A percentile compares a stretch with the other conserved stretches of the same genome.
Conservation (phyloP, 2,888 invertebrate genomes). For the Seira musarum region DNA sequence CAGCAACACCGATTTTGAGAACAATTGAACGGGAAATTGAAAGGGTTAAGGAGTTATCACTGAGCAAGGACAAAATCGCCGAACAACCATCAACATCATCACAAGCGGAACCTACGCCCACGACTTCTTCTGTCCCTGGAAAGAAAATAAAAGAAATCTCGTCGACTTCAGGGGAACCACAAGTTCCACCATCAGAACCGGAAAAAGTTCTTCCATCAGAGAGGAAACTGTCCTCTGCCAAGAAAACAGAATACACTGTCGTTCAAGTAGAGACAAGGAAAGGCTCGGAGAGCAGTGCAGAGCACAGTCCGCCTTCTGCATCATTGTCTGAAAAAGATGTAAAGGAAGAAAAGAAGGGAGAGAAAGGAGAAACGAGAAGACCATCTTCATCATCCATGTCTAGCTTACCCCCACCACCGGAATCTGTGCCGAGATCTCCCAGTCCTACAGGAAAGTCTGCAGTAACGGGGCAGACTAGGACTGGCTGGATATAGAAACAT, state of each 20-base stretch:
- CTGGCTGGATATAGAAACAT: conserved; percentile 64
- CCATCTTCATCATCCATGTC: conserved; percentile 7
- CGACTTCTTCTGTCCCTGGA: background rate
- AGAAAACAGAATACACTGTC: conserved; percentile 45
- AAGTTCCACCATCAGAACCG: background rate
- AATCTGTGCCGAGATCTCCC: conserved; percentile 31
- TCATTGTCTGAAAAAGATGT: background rate
- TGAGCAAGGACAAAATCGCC: background rate
- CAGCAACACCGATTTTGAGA: conserved; percentile 4
- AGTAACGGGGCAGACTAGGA: conserved; percentile 65
- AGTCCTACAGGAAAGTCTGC: conserved; percentile 62
- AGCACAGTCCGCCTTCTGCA: background rate
- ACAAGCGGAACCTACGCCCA: background rate
- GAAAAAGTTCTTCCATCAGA: background rate
- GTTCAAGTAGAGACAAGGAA: conserved; percentile 49
- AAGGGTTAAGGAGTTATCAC: background rate
- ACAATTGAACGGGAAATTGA: background rate
- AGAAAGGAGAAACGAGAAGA: background rate
- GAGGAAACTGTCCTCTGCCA: background rate
- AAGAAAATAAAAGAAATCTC: background rate
- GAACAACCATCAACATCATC: background rate
- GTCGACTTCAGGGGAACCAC: background rate
- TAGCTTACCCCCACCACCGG: background rate
- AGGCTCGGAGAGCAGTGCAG: background rate
- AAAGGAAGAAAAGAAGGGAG: background rate